A percentile compares a stretch with the other conserved stretches of the same genome.
phyloP scores from a whole-genome alignment of 2,888 invertebrate species.

The Drosophila greeni region DNA sequence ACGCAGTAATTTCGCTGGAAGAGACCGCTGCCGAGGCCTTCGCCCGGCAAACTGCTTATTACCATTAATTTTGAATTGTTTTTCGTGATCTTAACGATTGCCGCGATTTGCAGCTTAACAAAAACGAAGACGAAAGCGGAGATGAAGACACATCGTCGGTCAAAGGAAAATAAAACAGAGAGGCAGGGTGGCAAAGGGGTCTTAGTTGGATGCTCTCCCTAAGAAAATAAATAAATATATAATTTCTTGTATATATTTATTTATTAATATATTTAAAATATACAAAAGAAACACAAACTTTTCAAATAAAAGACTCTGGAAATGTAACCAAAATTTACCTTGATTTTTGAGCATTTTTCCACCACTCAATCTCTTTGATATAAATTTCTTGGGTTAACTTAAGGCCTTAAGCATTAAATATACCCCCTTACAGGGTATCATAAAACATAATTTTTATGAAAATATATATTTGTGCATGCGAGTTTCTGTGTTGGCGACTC shows the following conservation, averaged over 20 bases:
- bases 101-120: conserved; percentile 75
- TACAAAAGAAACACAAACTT: neutral
- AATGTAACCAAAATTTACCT: no score
- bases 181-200: conserved; percentile 4
- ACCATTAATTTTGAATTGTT: conserved; percentile 79
- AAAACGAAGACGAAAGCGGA: conserved; percentile 46
- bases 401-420: neutral
- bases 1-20: conserved; percentile 78
- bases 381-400: neutral
- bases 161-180: conserved; percentile 36
- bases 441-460: conserved; percentile 37
- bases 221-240: neutral
- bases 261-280: neutral
- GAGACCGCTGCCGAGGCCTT: conserved; percentile 24
- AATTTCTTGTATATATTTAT: neutral
- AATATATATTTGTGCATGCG: conserved; percentile 46
- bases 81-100: conserved; percentile 79
- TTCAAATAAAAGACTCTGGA: neutral
- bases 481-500: conserved; percentile 20
- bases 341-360: no score
- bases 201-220: neutral
- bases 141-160: conserved; percentile 36
- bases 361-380: neutral
- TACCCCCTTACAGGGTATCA: conserved; percentile 5
- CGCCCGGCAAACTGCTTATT: conserved; percentile 76